These are phyloP conservation scores for Rafetus swinhoei DNA, from an alignment of 2,113 vertebrate genomes.

Conservation along the genomic window DNA sequence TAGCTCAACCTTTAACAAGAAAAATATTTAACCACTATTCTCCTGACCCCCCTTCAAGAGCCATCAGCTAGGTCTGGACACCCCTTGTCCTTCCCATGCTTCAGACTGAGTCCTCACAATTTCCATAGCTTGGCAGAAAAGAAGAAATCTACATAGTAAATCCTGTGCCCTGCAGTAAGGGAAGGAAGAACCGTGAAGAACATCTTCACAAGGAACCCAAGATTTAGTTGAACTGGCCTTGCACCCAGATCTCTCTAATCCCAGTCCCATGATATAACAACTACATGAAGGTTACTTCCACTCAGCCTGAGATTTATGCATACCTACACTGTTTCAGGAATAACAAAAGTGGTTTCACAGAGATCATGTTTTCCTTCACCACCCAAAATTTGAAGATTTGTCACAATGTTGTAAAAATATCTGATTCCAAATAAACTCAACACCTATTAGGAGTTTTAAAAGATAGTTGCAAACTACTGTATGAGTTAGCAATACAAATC, in stretches of 20 bases:
- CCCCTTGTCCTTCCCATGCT: neutral
- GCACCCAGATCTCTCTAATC: neutral
- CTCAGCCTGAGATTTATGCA: neutral
- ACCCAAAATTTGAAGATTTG: neutral
- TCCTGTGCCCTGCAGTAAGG: neutral
- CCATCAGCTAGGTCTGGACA: neutral
- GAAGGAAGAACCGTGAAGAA: neutral
- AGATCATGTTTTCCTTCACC: neutral
- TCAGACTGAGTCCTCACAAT: neutral
- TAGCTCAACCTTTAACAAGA: neutral
- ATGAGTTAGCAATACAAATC: constrained; percentile 82
- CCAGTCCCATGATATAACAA: neutral
- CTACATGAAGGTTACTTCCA: neutral
- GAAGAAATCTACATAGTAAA: neutral
- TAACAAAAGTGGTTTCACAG: constrained; percentile 55
- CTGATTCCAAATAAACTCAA: constrained; percentile 87
- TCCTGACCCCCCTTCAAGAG: neutral
- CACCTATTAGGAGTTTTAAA: constrained; percentile 89
- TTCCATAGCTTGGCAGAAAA: neutral
- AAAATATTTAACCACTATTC: neutral
- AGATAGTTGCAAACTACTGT: constrained; percentile 86
- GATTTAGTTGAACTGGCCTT: neutral
- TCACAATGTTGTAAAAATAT: constrained; percentile 79
- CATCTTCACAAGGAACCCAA: neutral
- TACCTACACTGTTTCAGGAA: constrained; percentile 35